A percentile compares a stretch with the other conserved stretches of the same genome.
Evolutionary conservation across 2,888 invertebrate species (phyloP).

Genomic region (Pseudoips prasinana): DNA sequence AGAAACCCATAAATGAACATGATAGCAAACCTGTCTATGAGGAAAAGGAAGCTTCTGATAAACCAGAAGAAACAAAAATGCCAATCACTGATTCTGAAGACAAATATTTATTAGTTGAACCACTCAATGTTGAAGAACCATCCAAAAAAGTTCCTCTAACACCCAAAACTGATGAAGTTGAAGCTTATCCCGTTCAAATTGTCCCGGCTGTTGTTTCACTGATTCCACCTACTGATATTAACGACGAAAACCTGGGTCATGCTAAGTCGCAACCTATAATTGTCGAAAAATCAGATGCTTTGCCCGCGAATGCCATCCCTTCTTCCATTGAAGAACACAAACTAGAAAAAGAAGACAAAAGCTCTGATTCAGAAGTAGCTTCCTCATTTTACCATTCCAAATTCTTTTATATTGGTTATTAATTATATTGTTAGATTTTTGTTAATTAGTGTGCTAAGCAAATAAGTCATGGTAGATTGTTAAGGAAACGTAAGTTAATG

Average conservation of each 20-base stretch:
- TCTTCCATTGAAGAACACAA: slow-evolving; percentile 24
- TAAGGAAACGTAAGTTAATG: slow-evolving; percentile 1
- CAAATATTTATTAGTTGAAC: slow-evolving; percentile 36
- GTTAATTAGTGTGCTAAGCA: slow-evolving; percentile 24
- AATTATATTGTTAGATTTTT: slow-evolving; percentile 15
- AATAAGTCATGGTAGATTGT: slow-evolving; percentile 26
- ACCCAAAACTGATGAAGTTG: slow-evolving; percentile 34
- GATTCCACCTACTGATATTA: slow-evolving; percentile 17
- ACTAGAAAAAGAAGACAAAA: slow-evolving; percentile 33
- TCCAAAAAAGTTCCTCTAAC: slow-evolving; percentile 27
- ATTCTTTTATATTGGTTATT: slow-evolving; percentile 56
- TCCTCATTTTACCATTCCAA: slow-evolving; percentile 69
- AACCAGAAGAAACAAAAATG: slow-evolving; percentile 28
- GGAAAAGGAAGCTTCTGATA: slow-evolving; percentile 25
- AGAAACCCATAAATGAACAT: slow-evolving; percentile 21
- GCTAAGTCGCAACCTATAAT: slow-evolving; percentile 12
- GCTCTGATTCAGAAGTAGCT: slow-evolving; percentile 61
- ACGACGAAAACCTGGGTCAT: slow-evolving; percentile 12
- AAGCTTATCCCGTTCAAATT: slow-evolving; percentile 33
- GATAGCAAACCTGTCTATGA: slow-evolving; percentile 46
- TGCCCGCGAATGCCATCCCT: slow-evolving; percentile 7
- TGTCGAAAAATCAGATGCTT: slow-evolving; percentile 26
- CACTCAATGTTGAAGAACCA: slow-evolving; percentile 24
- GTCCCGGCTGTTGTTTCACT: slow-evolving; percentile 42
- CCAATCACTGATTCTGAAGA: slow-evolving; percentile 29